Percentiles rank a stretch among this genome's conserved stretches.
Conservation (phyloP, 2,888 invertebrate genomes). For the Piscicola geometra region DNA sequence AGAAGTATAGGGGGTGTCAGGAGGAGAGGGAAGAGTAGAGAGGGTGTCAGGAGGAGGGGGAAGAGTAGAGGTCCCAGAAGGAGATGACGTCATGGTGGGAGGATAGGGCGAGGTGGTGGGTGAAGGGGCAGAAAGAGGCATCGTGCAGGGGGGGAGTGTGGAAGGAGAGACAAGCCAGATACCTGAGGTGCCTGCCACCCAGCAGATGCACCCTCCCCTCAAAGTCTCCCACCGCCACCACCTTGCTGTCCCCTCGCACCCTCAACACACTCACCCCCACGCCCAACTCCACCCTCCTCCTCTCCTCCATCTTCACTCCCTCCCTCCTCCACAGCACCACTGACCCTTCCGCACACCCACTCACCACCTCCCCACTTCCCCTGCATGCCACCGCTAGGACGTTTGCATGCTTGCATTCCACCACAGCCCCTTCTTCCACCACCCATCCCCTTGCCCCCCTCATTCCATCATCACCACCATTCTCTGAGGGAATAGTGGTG, state of each 20-base stretch:
- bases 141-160: background rate
- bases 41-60: too few relatives aligned
- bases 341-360: background rate
- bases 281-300: background rate
- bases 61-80: constrained; percentile 14
- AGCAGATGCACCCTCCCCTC: constrained; percentile 6
- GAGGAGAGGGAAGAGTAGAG: too few relatives aligned
- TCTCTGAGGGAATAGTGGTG: too few relatives aligned
- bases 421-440: background rate
- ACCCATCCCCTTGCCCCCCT: background rate
- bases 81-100: background rate
- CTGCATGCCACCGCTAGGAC: background rate
- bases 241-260: background rate
- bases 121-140: background rate
- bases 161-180: background rate
- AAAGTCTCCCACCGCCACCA: constrained; percentile 8
- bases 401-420: background rate
- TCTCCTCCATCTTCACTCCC: background rate
- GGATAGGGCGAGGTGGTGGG: background rate
- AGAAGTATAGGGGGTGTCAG: too few relatives aligned
- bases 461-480: background rate
- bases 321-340: background rate
- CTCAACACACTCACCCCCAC: constrained; percentile 3
- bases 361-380: background rate
- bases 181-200: background rate